These are phyloP conservation scores for Periophthalmus modestus DNA, from an alignment of 2,113 vertebrate genomes.

Conservation along the genomic window DNA sequence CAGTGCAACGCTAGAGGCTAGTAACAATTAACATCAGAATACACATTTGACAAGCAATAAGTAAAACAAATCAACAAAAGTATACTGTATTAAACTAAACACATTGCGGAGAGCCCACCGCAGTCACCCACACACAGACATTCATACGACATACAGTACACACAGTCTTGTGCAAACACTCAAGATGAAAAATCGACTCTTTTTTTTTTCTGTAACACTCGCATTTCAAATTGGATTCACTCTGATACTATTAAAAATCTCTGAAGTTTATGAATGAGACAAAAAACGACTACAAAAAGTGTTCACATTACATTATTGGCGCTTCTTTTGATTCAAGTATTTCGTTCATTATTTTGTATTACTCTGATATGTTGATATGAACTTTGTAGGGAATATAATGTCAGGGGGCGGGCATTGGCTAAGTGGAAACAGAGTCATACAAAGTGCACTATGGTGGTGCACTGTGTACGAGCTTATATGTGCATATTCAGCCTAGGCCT, in stretches of 20 bases:
- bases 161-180: constrained; percentile 81
- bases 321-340: constrained; percentile 98
- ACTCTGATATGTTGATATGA: constrained; percentile 81
- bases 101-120: constrained; percentile 49
- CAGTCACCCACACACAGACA: constrained; percentile 52
- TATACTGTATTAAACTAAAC: constrained; percentile 68
- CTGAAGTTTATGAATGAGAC: constrained; percentile 85
- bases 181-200: constrained; percentile 70
- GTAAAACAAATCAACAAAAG: constrained; percentile 56
- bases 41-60: constrained; percentile 78
- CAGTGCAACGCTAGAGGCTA: constrained; percentile 98
- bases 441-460: constrained; percentile 58
- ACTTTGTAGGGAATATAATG: constrained; percentile 75
- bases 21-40: constrained; percentile 79
- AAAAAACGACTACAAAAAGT: constrained; percentile 81
- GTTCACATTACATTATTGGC: constrained; percentile 98
- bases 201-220: constrained; percentile 59
- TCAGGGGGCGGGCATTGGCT: constrained; percentile 44
- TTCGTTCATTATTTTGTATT: constrained; percentile 89
- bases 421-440: constrained; percentile 64
- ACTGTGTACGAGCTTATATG: constrained; percentile 73
- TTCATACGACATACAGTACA: constrained; percentile 72
- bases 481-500: constrained; percentile 88
- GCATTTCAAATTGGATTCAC: constrained; percentile 61
- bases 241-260: constrained; percentile 77